These are phyloP conservation scores for Misgurnus anguillicaudatus DNA, from an alignment of 2,113 vertebrate genomes.

Conservation along the genomic window DNA sequence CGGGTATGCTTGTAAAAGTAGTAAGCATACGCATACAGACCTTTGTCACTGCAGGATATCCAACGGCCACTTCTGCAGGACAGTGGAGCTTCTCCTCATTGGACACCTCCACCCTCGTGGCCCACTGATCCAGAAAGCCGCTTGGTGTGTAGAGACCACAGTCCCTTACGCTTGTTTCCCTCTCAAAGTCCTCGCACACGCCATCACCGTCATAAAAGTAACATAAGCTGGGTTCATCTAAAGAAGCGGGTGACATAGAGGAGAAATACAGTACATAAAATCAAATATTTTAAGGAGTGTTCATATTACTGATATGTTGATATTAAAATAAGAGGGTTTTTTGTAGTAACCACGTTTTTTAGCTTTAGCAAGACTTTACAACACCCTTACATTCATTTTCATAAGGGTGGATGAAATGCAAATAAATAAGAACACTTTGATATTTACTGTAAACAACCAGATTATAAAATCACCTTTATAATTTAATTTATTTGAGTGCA, in stretches of 20 bases:
- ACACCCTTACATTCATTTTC: too few relatives aligned
- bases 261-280: not conserved
- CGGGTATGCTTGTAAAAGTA: not conserved
- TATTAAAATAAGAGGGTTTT: too few relatives aligned
- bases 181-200: slow-evolving; percentile 96
- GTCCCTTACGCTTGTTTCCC: slow-evolving; percentile 91
- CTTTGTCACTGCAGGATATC: slow-evolving; percentile 93
- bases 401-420: too few relatives aligned
- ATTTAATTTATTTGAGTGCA: slow-evolving; percentile 5
- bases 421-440: too few relatives aligned
- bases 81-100: slow-evolving; percentile 89
- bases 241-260: not conserved
- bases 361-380: too few relatives aligned
- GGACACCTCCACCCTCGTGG: slow-evolving; percentile 86
- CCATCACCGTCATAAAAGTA: slow-evolving; percentile 97
- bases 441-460: too few relatives aligned
- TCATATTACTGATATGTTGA: too few relatives aligned
- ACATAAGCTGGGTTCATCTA: slow-evolving; percentile 93
- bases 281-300: not conserved
- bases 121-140: slow-evolving; percentile 97
- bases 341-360: too few relatives aligned
- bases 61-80: slow-evolving; percentile 89
- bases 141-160: slow-evolving; percentile 94
- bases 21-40: slow-evolving; percentile 61
- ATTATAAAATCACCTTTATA: not conserved